Conservation (phyloP, 2,113 vertebrate species). For the Pica pica region DNA sequence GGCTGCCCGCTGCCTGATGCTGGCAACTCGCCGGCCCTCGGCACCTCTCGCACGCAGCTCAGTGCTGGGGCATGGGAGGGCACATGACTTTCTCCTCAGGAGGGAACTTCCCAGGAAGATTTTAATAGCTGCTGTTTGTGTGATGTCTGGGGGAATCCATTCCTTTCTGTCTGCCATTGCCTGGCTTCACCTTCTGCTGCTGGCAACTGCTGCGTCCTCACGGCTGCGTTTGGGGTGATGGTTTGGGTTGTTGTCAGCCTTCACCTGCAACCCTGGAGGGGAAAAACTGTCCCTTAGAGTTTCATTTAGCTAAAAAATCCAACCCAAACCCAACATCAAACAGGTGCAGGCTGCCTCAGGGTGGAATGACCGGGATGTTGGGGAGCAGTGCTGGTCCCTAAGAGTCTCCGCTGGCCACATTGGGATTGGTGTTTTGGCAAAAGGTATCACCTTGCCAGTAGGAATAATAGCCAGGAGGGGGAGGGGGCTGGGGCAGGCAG, state of each 20-base stretch:
- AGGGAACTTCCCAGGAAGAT: slow-evolving; percentile 40
- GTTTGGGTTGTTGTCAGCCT: not conserved
- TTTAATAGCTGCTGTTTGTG: slow-evolving; percentile 41
- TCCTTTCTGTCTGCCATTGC: not conserved
- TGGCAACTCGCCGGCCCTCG: not conserved
- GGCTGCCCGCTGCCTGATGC: slow-evolving; percentile 1
- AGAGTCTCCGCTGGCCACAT: accelerated
- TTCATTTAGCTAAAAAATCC: not conserved
- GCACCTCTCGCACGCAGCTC: not conserved
- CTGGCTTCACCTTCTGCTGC: slow-evolving; percentile 29
- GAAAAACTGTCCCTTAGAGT: not conserved
- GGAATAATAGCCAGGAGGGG: slow-evolving; percentile 24
- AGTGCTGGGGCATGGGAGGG: not conserved
- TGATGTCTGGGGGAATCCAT: not conserved
- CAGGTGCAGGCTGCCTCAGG: accelerated
- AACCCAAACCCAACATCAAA: not conserved
- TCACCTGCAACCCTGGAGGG: not conserved
- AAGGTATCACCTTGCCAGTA: slow-evolving; percentile 11
- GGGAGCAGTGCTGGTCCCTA: not conserved
- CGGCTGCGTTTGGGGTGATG: not conserved
- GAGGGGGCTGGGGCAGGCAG: slow-evolving; percentile 18
- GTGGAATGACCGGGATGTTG: accelerated
- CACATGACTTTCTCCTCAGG: not conserved
- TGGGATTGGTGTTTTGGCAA: not conserved
- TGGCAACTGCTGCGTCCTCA: not conserved